Conservation (phyloP, 2,113 vertebrate species). For the Phodopus roborovskii region DNA sequence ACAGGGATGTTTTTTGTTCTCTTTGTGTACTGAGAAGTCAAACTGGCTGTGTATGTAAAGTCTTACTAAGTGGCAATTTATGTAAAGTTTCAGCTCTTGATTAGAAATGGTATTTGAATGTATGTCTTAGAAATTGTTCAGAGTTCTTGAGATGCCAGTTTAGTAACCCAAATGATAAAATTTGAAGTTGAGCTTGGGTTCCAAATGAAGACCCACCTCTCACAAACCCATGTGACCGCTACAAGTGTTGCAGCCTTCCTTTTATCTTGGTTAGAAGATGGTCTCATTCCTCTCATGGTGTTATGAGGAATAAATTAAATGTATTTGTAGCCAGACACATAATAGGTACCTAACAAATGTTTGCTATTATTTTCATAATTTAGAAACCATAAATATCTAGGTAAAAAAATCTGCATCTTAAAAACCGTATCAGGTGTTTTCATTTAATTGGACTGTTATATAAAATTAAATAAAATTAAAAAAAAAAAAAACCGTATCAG, state of each 20-base stretch:
- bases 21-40: conserved; percentile 17
- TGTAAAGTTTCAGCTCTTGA: background rate
- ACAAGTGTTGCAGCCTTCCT: conserved; percentile 17
- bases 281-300: conserved; percentile 2
- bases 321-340: background rate
- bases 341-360: background rate
- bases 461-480: no score
- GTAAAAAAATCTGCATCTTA: conserved; percentile 14
- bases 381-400: background rate
- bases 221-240: background rate
- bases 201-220: conserved; percentile 4
- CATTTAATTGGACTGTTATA: no score
- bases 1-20: background rate
- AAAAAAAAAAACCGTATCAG: no score
- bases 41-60: background rate
- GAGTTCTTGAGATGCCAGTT: background rate
- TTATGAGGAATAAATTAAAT: conserved; percentile 23
- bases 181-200: conserved; percentile 31
- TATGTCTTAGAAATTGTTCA: conserved; percentile 32
- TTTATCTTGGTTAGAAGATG: background rate
- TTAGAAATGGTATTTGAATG: conserved; percentile 23
- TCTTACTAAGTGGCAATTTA: background rate
- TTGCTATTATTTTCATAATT: conserved; percentile 25
- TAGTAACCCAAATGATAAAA: background rate
- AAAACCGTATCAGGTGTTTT: no score